Evolutionary conservation across 2,113 vertebrate species (phyloP), one percentile per base, ranked within the genome.

Genomic region (Phyllostomus discolor): DNA sequence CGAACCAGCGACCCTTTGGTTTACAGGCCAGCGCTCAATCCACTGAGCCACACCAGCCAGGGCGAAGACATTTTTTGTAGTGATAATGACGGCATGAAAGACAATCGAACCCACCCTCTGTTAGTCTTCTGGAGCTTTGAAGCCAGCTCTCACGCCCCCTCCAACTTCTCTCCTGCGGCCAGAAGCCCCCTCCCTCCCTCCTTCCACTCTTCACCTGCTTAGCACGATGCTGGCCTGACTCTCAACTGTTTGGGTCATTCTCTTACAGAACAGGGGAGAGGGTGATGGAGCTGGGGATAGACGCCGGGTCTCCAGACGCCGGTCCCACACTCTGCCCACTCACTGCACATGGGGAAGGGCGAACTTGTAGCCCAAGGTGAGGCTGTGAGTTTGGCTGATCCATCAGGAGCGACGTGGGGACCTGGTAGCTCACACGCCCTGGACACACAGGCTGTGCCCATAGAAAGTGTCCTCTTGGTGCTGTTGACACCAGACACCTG

Each of bases 311-410:
- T 66, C 50, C 15, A 46, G 92, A 28, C 4, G 17, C 64, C 7
- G 12, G 14, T 12, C 14, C 43, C 78, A 14, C 0, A 0, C 1
- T 22, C 46, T n/a, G 38, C 64, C 22, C 26, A 2, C 38, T n/a
- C 26, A 2, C 38, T n/a, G 70, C 52, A 28, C 16, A 7, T 14
- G 14, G 41, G 31, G 2, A 28, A 1, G 33, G 16, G 9, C 10
- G 14, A 41, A 24, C 62, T n/a, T 3, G 10, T 7, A 4, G 57
- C 17, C 57, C 31, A n/a, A 35, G 1, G 62, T 0, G 28, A 64
- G 43, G 33, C 75, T 64, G 52, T 1, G 5, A 10, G 66, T 52
- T 17, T 86, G 80, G 41, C 9, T 46, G 24, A 78, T 7, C 26
- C 41, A 73, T 10, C 46, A 10, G 59, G 66, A 85, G 31, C 81